Evolutionary conservation across 2,113 vertebrate species (phyloP), one percentile per base, ranked within the genome.

Genomic region (Crypturellus undulatus): DNA sequence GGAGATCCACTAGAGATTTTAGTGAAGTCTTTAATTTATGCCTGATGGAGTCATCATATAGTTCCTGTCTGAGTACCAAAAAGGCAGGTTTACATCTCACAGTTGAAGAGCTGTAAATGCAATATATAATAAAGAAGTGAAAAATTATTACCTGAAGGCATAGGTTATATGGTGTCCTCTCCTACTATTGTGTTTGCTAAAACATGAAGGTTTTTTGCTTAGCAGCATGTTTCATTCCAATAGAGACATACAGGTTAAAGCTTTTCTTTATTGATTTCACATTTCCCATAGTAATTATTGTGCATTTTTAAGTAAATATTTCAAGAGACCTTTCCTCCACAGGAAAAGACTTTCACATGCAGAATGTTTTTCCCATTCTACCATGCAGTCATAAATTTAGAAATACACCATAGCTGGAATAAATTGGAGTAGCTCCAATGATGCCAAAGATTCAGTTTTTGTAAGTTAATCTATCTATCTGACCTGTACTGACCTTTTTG

Each of bases 381-480:
- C 38, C 71, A 15, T 34, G 30, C 36, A 71, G 63, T 92, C 49
- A n/a, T 38, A n/a, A 25, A n/a, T 73, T 62, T 52, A 45, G 40
- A 36, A 20, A 40, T 68, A 26, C 47, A 84, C 36, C 62, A 38
- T 62, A 60, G 60, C 0, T 3, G 19, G 17, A 80, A 70, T n/a
- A 63, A 94, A 65, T 21, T 0, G 0, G 12, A 47, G 75, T 65
- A 47, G 43, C 25, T 69, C 10, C 73, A 63, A 6, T 45, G 22
- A 69, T 10, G 63, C 75, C 60, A 78, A 18, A 32, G 16, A 42
- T 60, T 85, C 59, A 58, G 17, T 43, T 58, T 87, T 79, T 79
- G 54, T 69, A 67, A 78, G 79, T 90, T 87, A 85, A 65, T 62
- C 75, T 89, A 26, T 90, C 85, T 83, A 62, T 62, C 75, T 89